phyloP scores from a whole-genome alignment of 1,140 invertebrate species.

The Triops longicaudatus region DNA sequence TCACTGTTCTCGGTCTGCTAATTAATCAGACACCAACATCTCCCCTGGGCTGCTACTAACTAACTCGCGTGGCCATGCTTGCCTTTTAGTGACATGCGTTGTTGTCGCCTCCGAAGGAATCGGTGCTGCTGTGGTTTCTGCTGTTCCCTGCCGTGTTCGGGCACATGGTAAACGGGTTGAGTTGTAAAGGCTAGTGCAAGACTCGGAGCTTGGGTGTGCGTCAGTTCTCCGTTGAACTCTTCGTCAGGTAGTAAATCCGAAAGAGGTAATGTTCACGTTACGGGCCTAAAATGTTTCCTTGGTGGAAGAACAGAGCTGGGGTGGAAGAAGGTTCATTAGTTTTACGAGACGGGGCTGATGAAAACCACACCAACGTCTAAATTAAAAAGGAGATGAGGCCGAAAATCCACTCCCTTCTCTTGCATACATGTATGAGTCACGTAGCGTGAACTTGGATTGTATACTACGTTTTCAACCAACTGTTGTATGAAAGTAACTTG shows the following conservation, averaged over 20 bases:
- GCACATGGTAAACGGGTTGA: too few species aligned
- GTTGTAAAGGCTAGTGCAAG: not conserved
- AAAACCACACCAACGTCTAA: slow-evolving; percentile 13
- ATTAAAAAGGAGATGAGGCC: slow-evolving; percentile 11
- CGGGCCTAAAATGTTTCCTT: not conserved
- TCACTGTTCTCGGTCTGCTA: not conserved
- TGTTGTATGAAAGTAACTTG: not conserved
- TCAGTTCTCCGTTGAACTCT: not conserved
- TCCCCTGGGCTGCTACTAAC: not conserved
- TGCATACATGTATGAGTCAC: not conserved
- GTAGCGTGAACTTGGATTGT: not conserved
- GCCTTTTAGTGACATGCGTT: not conserved
- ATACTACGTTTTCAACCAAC: not conserved
- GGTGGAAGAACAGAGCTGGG: not conserved
- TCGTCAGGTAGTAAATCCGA: slow-evolving; percentile 5
- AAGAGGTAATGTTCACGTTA: not conserved
- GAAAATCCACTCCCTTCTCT: slow-evolving; percentile 6
- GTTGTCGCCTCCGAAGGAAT: not conserved
- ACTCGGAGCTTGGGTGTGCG: not conserved
- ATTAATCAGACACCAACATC: not conserved
- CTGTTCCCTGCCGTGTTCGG: too few species aligned
- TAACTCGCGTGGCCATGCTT: not conserved
- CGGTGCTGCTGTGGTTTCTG: too few species aligned
- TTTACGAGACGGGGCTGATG: slow-evolving; percentile 8
- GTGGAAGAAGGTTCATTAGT: slow-evolving; percentile 1